phyloP scores from a whole-genome alignment of 2,888 invertebrate genomes.

The Bellardia pandia region DNA sequence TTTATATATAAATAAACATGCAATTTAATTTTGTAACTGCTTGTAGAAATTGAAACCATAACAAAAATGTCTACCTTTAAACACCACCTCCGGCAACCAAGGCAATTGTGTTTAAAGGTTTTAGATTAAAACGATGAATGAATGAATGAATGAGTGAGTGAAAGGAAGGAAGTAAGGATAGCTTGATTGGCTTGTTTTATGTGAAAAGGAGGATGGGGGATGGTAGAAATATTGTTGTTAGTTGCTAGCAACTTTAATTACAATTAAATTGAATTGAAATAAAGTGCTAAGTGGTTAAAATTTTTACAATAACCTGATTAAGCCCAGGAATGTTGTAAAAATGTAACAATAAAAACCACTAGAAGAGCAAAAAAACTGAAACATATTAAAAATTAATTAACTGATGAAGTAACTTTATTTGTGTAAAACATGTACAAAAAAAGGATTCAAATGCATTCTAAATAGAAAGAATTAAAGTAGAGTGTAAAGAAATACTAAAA shows the following conservation, averaged over 20 bases:
- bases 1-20: slow-evolving; percentile 7
- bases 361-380: neutral
- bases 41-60: neutral
- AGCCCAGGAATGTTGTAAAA: neutral
- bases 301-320: neutral
- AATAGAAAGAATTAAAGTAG: too few relatives aligned
- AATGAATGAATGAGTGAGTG: neutral
- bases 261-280: slow-evolving; percentile 37
- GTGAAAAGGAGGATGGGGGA: too few relatives aligned
- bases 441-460: neutral
- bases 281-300: slow-evolving; percentile 29
- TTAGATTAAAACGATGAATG: too few relatives aligned
- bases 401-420: neutral
- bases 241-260: slow-evolving; percentile 9
- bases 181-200: neutral
- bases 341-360: neutral
- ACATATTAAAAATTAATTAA: slow-evolving; percentile 1
- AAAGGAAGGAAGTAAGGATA: neutral
- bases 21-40: slow-evolving; percentile 19
- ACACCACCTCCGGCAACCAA: too few relatives aligned
- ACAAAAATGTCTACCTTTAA: too few relatives aligned
- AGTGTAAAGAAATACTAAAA: too few relatives aligned
- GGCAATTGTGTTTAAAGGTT: too few relatives aligned
- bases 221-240: neutral
- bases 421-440: neutral